A percentile compares a stretch with the other conserved stretches of the same genome.
phyloP scores from a whole-genome alignment of 2,888 invertebrate genomes.

The Eupithecia exiguata region DNA sequence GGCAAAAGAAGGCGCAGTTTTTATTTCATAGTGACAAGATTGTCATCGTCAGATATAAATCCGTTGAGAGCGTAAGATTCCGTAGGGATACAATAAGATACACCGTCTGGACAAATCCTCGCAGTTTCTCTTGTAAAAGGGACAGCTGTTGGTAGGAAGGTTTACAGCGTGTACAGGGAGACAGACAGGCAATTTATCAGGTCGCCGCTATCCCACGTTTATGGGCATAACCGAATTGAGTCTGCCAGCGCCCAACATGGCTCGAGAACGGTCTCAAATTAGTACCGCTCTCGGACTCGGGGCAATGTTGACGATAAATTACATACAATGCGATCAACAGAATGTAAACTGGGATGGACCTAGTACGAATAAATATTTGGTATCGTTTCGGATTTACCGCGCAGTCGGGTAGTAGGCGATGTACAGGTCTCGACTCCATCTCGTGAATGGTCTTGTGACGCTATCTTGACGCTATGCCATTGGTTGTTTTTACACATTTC shows the following conservation, averaged over 20 bases:
- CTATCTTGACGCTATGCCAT: too few species aligned
- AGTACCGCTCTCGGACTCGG: neutral
- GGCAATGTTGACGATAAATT: neutral
- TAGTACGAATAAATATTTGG: neutral
- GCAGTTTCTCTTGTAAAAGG: neutral
- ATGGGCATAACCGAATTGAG: constrained; percentile 14
- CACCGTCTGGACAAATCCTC: neutral
- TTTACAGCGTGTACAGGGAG: neutral
- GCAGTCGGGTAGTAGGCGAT: too few species aligned
- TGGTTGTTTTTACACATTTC: neutral
- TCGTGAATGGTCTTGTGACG: too few species aligned
- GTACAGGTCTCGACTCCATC: too few species aligned
- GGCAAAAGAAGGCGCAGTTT: too few species aligned
- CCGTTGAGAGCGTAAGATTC: neutral
- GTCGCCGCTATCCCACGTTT: neutral
- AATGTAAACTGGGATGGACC: neutral
- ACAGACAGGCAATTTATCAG: constrained; percentile 3
- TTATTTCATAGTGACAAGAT: neutral
- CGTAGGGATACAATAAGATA: neutral
- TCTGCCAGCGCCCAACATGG: neutral
- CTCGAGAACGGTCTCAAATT: constrained; percentile 6
- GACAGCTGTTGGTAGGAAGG: neutral
- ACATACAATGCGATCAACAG: neutral
- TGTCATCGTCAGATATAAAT: neutral
- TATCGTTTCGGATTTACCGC: neutral